Percentiles rank a stretch among this genome's conserved stretches.
Conservation (phyloP, 2,113 vertebrate genomes). For the Rhegmatorhina hoffmannsi region DNA sequence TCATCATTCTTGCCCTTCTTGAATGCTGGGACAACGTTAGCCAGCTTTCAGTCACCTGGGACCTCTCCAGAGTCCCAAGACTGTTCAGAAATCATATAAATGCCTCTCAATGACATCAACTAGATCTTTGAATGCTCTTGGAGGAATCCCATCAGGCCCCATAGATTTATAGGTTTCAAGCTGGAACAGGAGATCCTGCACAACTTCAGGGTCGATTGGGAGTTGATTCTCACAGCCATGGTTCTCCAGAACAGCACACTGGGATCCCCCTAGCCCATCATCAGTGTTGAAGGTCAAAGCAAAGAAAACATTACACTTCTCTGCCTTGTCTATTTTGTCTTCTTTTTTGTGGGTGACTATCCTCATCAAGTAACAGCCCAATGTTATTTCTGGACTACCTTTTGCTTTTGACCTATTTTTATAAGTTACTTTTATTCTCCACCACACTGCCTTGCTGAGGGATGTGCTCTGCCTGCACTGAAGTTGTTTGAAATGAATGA, state of each 20-base stretch:
- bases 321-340: background rate
- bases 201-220: background rate
- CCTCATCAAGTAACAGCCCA: background rate
- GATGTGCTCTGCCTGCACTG: background rate
- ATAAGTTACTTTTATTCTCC: background rate
- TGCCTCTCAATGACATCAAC: background rate
- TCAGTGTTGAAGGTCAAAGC: background rate
- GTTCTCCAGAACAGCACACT: background rate
- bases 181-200: background rate
- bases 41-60: background rate
- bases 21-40: accelerated
- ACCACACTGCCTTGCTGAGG: background rate
- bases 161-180: background rate
- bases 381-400: background rate
- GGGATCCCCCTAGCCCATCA: background rate
- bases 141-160: background rate
- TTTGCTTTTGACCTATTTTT: background rate
- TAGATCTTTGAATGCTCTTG: background rate
- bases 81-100: background rate
- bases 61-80: background rate
- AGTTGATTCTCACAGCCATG: background rate
- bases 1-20: background rate
- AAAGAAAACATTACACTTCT: background rate
- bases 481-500: background rate
- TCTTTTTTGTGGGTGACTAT: background rate